Conservation (phyloP, 2,113 vertebrate genomes). For the Pongo abelii region DNA sequence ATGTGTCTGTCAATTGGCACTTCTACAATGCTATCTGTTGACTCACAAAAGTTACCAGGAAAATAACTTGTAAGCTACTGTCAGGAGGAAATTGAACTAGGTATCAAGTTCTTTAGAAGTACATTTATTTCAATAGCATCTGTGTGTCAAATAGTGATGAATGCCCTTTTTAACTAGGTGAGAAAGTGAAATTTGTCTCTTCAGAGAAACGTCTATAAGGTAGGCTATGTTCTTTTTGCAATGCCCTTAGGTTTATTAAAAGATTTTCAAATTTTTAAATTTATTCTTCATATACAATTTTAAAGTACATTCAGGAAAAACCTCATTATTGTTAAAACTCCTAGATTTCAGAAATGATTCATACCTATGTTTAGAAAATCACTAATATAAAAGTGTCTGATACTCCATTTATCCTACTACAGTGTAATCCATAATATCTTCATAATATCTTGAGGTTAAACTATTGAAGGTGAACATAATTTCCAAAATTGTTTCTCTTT, state of each 20-base stretch:
- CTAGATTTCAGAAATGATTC: neutral
- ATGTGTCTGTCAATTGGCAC: slow-evolving; percentile 48
- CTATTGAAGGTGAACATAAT: neutral
- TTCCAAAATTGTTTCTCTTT: neutral
- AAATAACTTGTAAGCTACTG: slow-evolving; percentile 41
- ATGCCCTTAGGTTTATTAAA: neutral
- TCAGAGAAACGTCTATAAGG: slow-evolving; percentile 3
- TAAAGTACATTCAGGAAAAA: neutral
- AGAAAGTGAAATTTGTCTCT: slow-evolving; percentile 54
- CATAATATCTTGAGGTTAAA: neutral
- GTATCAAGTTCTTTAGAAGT: slow-evolving; percentile 60
- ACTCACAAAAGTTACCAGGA: slow-evolving; percentile 27
- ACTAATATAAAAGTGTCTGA: neutral
- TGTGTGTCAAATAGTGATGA: slow-evolving; percentile 66
- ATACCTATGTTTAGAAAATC: neutral
- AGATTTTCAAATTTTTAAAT: neutral
- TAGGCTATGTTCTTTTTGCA: neutral
- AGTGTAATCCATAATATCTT: neutral
- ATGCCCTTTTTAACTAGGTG: slow-evolving; percentile 65
- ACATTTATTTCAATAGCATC: slow-evolving; percentile 66
- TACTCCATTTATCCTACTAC: neutral
- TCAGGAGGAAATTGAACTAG: slow-evolving; percentile 65
- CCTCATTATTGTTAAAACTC: neutral
- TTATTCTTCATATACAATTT: slow-evolving; percentile 7
- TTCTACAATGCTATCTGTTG: slow-evolving; percentile 10